These are phyloP conservation scores for Muscina levida DNA, from an alignment of 2,888 invertebrate genomes.

Conservation along the genomic window DNA sequence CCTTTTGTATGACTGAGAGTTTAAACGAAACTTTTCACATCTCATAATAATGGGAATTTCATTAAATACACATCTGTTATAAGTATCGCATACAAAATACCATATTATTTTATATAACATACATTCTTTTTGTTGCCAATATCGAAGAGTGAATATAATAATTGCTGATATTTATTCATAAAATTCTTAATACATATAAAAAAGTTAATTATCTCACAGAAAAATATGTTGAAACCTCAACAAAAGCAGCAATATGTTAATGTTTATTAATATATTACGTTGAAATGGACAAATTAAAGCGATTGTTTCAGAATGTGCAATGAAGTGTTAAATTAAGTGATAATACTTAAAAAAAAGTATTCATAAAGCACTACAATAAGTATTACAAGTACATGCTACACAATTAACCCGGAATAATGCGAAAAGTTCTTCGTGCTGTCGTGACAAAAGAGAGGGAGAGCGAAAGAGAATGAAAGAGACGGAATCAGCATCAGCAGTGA, in stretches of 20 bases:
- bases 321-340: constrained; percentile 61
- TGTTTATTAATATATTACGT: constrained; percentile 45
- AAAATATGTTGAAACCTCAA: background rate
- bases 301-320: background rate
- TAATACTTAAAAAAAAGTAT: constrained; percentile 39
- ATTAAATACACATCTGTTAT: background rate
- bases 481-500: too few species aligned
- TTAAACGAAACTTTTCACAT: background rate
- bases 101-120: too few species aligned
- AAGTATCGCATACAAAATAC: too few species aligned
- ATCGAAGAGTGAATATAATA: background rate
- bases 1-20: background rate
- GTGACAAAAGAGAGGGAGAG: too few species aligned
- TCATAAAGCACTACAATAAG: too few species aligned
- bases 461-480: too few species aligned
- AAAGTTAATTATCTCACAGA: constrained; percentile 15
- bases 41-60: background rate
- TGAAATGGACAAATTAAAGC: background rate
- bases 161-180: constrained; percentile 16
- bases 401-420: too few species aligned
- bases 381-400: too few species aligned
- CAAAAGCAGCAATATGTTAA: constrained; percentile 3
- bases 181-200: constrained; percentile 13
- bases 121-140: too few species aligned
- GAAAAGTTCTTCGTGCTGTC: too few species aligned